Base-by-base conservation (phyloP, 2,113 vertebrate genomes). In the Cyanistes caeruleus region DNA sequence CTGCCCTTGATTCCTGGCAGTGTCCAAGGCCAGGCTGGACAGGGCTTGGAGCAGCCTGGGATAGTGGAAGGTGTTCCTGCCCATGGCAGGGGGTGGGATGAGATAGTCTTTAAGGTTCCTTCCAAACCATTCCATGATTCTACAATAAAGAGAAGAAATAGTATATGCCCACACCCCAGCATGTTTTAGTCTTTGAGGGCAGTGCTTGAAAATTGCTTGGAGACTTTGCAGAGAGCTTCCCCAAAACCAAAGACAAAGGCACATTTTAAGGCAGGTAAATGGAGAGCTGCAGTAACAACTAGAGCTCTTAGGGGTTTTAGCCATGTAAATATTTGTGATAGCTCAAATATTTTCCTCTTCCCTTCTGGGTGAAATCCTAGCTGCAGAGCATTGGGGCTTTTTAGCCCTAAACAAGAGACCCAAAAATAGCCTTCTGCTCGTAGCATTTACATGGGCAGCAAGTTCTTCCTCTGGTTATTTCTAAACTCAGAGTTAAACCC, bases 21-120 rank as follows among this genome's bases (percentile, higher is more conserved):
- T 46, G 20, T 5, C 31, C n/a, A 2, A 35, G 25, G 9, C 30
- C 48, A 76, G 48, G 11, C 0, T 53, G 30, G 20, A 75, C 0
- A 0, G 2, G 20, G 28, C 46, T 60, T 39, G 39, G n/a, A 75
- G 9, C 9, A n/a, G 0, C 9, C 11, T 67, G 52, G 35, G 13
- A 20, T 0, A 16, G 33, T 30, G 69, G 33, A 13, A 60, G 9
- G 2, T 53, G 62, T 48, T 39, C 39, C 39, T 60, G 46, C 2
- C 0, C 46, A 22, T 10, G 6, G 25, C 20, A 75, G 4, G 19
- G 12, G 8, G 8, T 13, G 9, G 20, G 4, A 60, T 8, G n/a
- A 21, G n/a, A 53, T 22, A 9, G 22, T 3, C 16, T 41, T 68
- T 35, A 48, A 53, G 24, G 39, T 15, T 65, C 21, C 39, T 48